A percentile compares a stretch with the other conserved stretches of the same genome.
phyloP scores from a whole-genome alignment of 1,140 invertebrate species.

The Drosophila bifasciata region DNA sequence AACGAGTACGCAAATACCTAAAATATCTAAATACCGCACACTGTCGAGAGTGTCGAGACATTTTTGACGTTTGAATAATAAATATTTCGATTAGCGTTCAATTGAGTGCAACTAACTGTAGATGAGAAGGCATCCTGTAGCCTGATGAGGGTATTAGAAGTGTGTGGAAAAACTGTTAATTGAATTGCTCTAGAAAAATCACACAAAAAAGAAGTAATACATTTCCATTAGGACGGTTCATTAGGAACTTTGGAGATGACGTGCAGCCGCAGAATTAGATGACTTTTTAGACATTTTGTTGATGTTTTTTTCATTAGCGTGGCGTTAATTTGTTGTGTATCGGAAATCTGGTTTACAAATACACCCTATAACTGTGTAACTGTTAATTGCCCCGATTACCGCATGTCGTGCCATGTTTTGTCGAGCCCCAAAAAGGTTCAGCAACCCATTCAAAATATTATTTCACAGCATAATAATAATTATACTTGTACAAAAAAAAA shows the following conservation, averaged over 20 bases:
- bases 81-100: constrained; percentile 72
- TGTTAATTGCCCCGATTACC: constrained; percentile 55
- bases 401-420: constrained; percentile 15
- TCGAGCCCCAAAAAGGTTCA: constrained; percentile 31
- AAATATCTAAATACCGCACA: constrained; percentile 37
- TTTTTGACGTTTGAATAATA: constrained; percentile 24
- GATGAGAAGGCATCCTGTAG: constrained; percentile 40
- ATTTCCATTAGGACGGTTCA: constrained; percentile 32
- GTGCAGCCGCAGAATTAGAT: constrained; percentile 15
- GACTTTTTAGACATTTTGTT: constrained; percentile 3
- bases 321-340: constrained; percentile 55
- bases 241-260: constrained; percentile 36
- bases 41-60: constrained; percentile 28
- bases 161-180: constrained; percentile 58
- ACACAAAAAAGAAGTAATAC: constrained; percentile 5
- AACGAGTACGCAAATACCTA: no score
- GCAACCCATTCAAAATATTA: constrained; percentile 20
- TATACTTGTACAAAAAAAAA: constrained; percentile 26
- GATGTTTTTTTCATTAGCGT: constrained; percentile 62
- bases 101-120: constrained; percentile 76
- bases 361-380: no score
- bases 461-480: constrained; percentile 31
- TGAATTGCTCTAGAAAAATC: constrained; percentile 62
- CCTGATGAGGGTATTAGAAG: constrained; percentile 8
- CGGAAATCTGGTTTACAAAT: neutral